Evolutionary conservation across 2,888 invertebrate genomes (phyloP), one percentile per base, ranked within the genome.

Genomic region (Drosophila quasianomalipes): DNA sequence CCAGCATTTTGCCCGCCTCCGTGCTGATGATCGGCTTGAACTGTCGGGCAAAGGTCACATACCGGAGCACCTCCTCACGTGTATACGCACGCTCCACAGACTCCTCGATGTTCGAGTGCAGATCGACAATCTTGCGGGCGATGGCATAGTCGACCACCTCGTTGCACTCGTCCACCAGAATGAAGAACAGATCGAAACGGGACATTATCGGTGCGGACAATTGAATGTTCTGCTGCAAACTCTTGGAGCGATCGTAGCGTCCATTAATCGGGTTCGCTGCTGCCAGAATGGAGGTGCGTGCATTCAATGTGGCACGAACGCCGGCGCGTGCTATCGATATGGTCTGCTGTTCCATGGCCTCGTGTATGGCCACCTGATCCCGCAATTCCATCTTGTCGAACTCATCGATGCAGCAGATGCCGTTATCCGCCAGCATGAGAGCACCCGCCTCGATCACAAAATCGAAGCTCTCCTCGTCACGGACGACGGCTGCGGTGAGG

Each of bases 361-460:
- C 99, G 94, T 99, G 99, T 83, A 99, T 99, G 54, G 99, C 99
- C 9, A 99, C 99, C 93, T 99, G 99, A 95, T 99, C 99, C 57
- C 96, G 95, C 0, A 95, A 95, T 93, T 99, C 99, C 99, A 99
- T 99, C 94, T 99, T 99, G 93, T 99, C 99, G 94, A 99, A 99
- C 94, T 99, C 99, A 91, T 99, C 99, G 86, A 99, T 99, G 92
- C 99, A 99, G 91, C 99, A 99, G 55, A 99, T 97, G 7, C 99
- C 98, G 92, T 99, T 99, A 94, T 99, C 99, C 0, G 99, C 99
- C 90, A 99, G 94, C 99, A 99, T 99, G 37, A 99, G 94, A 0
- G 99, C 99, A n/a, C 99, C 99, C 10, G 99, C 99, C 94, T 99
- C 99, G 76, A 99, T 99, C 12, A 99, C 99, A 94, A 99, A 99